A percentile compares a stretch with the other conserved stretches of the same genome.
phyloP scores from a whole-genome alignment of 2,113 vertebrate species.

The Cebidichthys violaceus region DNA sequence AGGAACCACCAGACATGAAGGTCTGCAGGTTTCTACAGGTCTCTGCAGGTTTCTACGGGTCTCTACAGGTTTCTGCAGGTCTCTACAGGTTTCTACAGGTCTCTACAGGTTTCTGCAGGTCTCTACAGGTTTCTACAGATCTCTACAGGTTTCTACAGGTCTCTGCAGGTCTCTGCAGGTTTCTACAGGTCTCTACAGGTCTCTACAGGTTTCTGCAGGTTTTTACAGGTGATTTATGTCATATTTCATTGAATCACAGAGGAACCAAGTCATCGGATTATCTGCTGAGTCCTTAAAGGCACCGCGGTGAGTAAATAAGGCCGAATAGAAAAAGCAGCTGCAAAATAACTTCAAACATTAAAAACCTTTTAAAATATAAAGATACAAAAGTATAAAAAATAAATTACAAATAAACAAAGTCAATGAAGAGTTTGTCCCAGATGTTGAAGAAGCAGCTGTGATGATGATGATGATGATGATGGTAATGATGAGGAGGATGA shows the following conservation, averaged over 20 bases:
- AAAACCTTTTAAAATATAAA: conserved; percentile 40
- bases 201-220: neutral
- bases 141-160: too few relatives aligned
- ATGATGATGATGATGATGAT: conserved; percentile 33
- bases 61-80: too few relatives aligned
- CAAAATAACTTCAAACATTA: neutral
- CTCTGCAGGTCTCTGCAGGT: neutral
- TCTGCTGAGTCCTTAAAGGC: conserved; percentile 60
- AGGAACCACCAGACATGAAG: neutral
- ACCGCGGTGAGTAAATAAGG: conserved; percentile 59
- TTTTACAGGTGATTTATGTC: neutral
- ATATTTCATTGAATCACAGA: neutral
- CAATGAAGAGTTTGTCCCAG: conserved; percentile 5
- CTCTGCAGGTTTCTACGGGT: too few relatives aligned
- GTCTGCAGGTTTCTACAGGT: neutral
- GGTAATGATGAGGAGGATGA: conserved; percentile 17
- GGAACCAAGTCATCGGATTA: neutral
- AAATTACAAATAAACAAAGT: conserved; percentile 31
- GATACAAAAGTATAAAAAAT: conserved; percentile 57
- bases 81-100: too few relatives aligned
- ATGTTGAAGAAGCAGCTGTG: neutral
- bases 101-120: too few relatives aligned
- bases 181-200: neutral
- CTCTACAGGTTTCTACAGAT: too few relatives aligned
- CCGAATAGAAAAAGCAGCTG: conserved; percentile 37